These are phyloP conservation scores for Hyaena hyaena DNA, from an alignment of 2,113 vertebrate species.

Conservation along the genomic window DNA sequence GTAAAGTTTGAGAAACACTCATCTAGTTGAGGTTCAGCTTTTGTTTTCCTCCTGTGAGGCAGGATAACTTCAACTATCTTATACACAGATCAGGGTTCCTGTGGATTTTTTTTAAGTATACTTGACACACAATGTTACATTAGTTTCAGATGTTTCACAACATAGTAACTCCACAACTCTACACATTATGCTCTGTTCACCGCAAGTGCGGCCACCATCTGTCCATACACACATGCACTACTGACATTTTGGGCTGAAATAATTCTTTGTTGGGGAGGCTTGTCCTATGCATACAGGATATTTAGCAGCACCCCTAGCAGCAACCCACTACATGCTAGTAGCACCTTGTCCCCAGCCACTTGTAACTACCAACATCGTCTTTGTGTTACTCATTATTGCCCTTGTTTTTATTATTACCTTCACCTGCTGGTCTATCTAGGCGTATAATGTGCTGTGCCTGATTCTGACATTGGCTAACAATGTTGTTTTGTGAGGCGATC, in stretches of 20 bases:
- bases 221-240: not conserved
- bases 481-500: not conserved
- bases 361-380: not conserved
- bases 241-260: constrained; percentile 20
- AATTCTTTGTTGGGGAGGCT: not conserved
- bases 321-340: not conserved
- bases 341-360: not conserved
- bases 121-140: not conserved
- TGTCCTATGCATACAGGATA: not conserved
- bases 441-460: not conserved
- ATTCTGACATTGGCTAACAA: not conserved
- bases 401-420: not conserved
- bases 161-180: not conserved
- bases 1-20: not conserved
- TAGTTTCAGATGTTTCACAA: not conserved
- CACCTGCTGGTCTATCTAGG: not conserved
- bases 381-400: not conserved
- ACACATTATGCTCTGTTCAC: not conserved
- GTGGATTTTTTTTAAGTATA: not conserved
- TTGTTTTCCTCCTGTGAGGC: not conserved
- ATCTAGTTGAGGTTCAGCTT: not conserved
- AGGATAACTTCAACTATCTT: constrained; percentile 25
- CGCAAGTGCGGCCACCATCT: not conserved
- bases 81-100: not conserved
- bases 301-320: not conserved